A percentile compares a stretch with the other conserved stretches of the same genome.
Conservation (phyloP, 64 coral and sea anemone genomes). For the Stichodactyla mertensii region DNA sequence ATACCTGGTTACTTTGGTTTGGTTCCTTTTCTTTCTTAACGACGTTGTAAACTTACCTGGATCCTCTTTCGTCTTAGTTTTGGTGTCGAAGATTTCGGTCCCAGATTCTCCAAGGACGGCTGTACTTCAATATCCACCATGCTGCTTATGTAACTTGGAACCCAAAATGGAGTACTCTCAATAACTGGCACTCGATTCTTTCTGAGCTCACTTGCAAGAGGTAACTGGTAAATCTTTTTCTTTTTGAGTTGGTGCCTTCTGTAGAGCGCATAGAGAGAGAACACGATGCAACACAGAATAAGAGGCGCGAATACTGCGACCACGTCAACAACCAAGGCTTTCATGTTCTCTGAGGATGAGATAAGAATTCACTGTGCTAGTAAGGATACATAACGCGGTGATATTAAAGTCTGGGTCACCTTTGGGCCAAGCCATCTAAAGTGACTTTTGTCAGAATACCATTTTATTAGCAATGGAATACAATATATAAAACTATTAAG, state of each 20-base stretch:
- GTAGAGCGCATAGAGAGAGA: neutral
- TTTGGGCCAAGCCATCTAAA: too few relatives aligned
- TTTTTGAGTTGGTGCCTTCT: neutral
- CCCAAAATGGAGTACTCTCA: conserved; percentile 49
- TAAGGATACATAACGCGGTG: too few relatives aligned
- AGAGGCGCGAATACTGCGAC: neutral
- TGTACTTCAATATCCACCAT: conserved; percentile 73
- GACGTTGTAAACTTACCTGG: neutral
- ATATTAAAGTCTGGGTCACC: too few relatives aligned
- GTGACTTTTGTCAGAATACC: too few relatives aligned
- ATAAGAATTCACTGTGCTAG: too few relatives aligned
- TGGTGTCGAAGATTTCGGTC: conserved; percentile 37
- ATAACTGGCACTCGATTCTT: conserved; percentile 40
- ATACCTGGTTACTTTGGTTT: too few relatives aligned
- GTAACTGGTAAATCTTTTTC: neutral
- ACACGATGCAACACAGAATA: neutral
- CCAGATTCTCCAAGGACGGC: conserved; percentile 27
- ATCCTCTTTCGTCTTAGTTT: conserved; percentile 10
- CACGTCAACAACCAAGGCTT: neutral
- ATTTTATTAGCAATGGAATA: too few relatives aligned
- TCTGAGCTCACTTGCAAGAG: conserved; percentile 21
- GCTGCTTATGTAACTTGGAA: conserved; percentile 30
- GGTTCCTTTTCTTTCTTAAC: neutral
- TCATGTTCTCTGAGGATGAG: neutral
- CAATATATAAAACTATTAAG: too few relatives aligned